phyloP scores from a whole-genome alignment of 1,140 invertebrate species.

The Diabrotica virgifera region DNA sequence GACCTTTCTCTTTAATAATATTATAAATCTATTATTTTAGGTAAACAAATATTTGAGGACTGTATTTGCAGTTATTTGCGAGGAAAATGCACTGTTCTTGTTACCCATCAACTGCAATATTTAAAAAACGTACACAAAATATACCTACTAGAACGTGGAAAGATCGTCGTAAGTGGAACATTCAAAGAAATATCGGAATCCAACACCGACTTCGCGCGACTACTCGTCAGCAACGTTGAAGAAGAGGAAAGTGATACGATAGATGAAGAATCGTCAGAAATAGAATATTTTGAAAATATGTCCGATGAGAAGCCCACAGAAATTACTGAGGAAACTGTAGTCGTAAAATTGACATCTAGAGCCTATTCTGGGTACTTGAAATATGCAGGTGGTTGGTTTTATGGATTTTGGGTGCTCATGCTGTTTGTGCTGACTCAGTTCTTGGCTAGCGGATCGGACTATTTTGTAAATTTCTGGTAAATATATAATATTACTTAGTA shows the following conservation, averaged over 20 bases:
- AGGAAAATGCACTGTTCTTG: slow-evolving; percentile 70
- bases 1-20: too few relatives aligned
- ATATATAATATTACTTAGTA: slow-evolving; percentile 9
- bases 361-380: slow-evolving; percentile 63
- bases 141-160: slow-evolving; percentile 61
- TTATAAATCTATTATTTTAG: not conserved
- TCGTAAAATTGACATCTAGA: slow-evolving; percentile 55
- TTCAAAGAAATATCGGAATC: slow-evolving; percentile 60
- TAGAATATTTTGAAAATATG: not conserved
- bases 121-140: slow-evolving; percentile 71
- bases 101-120: slow-evolving; percentile 88
- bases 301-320: slow-evolving; percentile 26
- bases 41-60: slow-evolving; percentile 17
- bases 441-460: slow-evolving; percentile 64
- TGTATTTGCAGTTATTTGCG: slow-evolving; percentile 62
- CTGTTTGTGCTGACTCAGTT: slow-evolving; percentile 61
- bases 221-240: slow-evolving; percentile 55
- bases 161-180: slow-evolving; percentile 58
- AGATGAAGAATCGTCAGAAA: slow-evolving; percentile 7
- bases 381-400: slow-evolving; percentile 54
- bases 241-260: slow-evolving; percentile 45
- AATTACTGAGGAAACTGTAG: slow-evolving; percentile 34
- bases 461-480: slow-evolving; percentile 67
- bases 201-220: slow-evolving; percentile 62
- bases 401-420: slow-evolving; percentile 52